Conservation (phyloP, 2,797 vertebrate genomes). For the Erithacus rubecula region DNA sequence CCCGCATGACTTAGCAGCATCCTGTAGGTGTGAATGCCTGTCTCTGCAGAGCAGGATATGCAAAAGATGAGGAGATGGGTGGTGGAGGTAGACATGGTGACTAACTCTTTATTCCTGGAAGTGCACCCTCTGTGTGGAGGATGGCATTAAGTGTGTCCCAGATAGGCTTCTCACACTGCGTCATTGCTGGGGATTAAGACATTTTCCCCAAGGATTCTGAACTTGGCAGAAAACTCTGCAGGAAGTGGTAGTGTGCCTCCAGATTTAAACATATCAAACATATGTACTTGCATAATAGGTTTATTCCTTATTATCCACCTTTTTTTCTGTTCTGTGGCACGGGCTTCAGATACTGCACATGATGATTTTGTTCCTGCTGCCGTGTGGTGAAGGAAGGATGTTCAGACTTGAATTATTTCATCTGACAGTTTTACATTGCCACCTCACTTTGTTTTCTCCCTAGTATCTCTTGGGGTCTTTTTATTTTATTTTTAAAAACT, state of each 20-base stretch:
- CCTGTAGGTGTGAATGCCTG: background rate
- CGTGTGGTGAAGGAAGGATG: background rate
- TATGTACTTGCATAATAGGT: background rate
- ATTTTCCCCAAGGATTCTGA: background rate
- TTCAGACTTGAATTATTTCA: background rate
- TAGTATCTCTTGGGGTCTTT: background rate
- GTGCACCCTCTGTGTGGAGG: background rate
- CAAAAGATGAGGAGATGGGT: background rate
- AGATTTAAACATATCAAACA: background rate
- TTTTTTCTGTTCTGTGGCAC: background rate
- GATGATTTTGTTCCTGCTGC: background rate
- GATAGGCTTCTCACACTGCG: background rate
- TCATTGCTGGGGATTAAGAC: background rate
- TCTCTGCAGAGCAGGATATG: background rate
- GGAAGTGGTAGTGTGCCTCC: background rate
- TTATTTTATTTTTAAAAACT: background rate
- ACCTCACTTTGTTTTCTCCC: background rate
- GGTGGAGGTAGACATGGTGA: background rate
- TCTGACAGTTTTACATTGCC: background rate
- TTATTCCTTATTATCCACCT: background rate
- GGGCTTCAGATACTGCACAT: background rate
- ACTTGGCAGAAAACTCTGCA: background rate
- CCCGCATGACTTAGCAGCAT: conserved; percentile 7
- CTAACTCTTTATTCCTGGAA: conserved; percentile 23
- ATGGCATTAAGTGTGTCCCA: background rate